Conservation (phyloP, 2,888 invertebrate species). For the Pristionchus mayeri region DNA sequence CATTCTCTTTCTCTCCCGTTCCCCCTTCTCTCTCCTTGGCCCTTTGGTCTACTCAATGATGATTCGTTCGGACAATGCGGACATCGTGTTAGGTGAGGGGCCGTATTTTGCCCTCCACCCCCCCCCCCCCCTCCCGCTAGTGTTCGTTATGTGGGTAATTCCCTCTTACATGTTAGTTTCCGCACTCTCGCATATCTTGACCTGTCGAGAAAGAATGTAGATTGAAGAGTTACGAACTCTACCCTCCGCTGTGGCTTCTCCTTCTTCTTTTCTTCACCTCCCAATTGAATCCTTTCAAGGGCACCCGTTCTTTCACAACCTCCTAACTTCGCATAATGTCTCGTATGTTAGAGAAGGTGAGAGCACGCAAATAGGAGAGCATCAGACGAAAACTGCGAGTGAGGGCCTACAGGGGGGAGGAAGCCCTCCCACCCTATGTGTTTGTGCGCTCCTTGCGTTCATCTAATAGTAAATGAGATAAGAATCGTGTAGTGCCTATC, state of each 20-base stretch:
- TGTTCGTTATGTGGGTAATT: not conserved
- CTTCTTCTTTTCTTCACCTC: not conserved
- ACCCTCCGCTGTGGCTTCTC: not conserved
- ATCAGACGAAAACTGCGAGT: no score
- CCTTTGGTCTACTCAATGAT: not conserved
- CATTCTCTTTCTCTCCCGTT: no score
- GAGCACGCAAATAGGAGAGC: no score
- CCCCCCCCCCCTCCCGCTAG: not conserved
- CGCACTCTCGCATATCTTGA: no score
- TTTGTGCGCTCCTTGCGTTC: not conserved
- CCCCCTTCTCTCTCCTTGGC: not conserved
- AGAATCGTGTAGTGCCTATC: slow-evolving; percentile 5
- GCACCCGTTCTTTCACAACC: not conserved
- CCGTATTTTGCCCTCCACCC: not conserved
- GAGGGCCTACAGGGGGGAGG: no score
- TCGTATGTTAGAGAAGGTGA: not conserved
- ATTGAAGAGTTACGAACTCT: no score
- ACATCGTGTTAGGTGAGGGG: not conserved
- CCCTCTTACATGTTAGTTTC: no score
- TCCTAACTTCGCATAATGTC: not conserved
- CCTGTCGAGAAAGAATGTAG: no score
- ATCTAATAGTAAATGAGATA: slow-evolving; percentile 17
- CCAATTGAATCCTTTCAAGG: not conserved
- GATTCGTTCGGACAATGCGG: not conserved
- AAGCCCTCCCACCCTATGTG: no score